Evolutionary conservation across 1,140 invertebrate genomes (phyloP).

Genomic region (Lethrus apterus): DNA sequence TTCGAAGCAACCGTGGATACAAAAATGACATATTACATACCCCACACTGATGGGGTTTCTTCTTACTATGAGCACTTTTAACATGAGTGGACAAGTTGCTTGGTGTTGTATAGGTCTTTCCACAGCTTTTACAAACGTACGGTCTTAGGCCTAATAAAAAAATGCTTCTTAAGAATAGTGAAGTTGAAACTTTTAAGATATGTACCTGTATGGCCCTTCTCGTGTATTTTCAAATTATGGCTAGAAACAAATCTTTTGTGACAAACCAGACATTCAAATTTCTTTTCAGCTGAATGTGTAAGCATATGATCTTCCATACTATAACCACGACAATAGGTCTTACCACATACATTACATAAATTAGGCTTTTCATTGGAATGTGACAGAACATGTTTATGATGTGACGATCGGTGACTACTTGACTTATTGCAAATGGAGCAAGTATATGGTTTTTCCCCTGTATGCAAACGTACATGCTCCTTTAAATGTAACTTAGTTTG

Average conservation of each 20-base stretch:
- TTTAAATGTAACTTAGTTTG: conserved; percentile 2
- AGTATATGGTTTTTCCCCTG: conserved; percentile 3
- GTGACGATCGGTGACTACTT: conserved; percentile 6
- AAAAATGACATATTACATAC: conserved; percentile 45
- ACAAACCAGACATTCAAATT: conserved; percentile 19
- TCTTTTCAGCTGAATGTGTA: conserved; percentile 16
- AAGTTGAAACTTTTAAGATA: background rate
- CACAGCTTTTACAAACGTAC: conserved; percentile 50
- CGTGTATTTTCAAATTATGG: conserved; percentile 19
- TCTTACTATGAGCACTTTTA: conserved; percentile 54
- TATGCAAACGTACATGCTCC: conserved; percentile 6
- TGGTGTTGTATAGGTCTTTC: conserved; percentile 57
- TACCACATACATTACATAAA: conserved; percentile 19
- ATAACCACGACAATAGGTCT: conserved; percentile 12
- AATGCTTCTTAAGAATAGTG: background rate
- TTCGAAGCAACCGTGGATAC: conserved; percentile 17
- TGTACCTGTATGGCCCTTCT: conserved; percentile 18
- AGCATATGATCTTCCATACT: conserved; percentile 19
- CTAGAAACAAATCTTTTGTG: conserved; percentile 16
- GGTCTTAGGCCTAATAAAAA: conserved; percentile 47
- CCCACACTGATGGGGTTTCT: conserved; percentile 44
- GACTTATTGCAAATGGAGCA: conserved; percentile 15
- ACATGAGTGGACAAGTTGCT: conserved; percentile 78
- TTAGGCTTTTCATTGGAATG: conserved; percentile 11
- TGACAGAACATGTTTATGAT: conserved; percentile 13